Evolutionary conservation across 2,797 vertebrate species (phyloP), one percentile per base, ranked within the genome.

Genomic region (Neostethus bicornis): DNA sequence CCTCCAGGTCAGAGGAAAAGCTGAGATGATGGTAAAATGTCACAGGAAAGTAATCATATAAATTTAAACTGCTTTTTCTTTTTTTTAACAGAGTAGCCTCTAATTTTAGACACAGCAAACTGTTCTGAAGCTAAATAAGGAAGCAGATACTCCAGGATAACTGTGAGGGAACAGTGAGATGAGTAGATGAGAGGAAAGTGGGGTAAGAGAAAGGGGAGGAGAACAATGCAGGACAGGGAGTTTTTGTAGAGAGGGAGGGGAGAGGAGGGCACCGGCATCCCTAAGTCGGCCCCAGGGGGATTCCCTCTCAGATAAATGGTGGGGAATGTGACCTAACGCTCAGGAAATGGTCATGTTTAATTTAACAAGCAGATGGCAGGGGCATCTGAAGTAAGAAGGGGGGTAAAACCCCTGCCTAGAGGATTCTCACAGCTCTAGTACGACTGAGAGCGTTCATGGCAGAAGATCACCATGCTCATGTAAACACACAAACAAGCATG

Each of bases 311-410:
- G 83, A 90, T 86, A 90, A 92, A 91, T 91, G 79, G 66, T 82
- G 71, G 76, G 75, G 90, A 90, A 86, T 80, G 80, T 79, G 89
- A 91, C 89, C 89, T 90, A 91, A 91, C 70, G 75, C 85, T 88
- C 79, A 89, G 88, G 88, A 92, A 90, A 92, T 91, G 87, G 91
- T 90, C 87, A 93, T 91, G 90, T 92, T 93, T 92, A 91, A 92
- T 92, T 92, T 92, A 92, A 86, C 81, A 83, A 90, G 80, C 90
- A 92, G 90, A 91, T 91, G 90, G 91, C 78, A 79, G 75, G 74
- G 85, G 84, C 77, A 85, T 85, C 69, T 85, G 79, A 83, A 57
- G 56, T 54, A 51, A 38, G 20, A 38, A 17, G 57, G 38, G 39
- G 25, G 39, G 31, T 80, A 86, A 88, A 83, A 85, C 76, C 70